A percentile compares a stretch with the other conserved stretches of the same genome.
Conservation (phyloP, 2,888 invertebrate species). For the Sesamia inferens region DNA sequence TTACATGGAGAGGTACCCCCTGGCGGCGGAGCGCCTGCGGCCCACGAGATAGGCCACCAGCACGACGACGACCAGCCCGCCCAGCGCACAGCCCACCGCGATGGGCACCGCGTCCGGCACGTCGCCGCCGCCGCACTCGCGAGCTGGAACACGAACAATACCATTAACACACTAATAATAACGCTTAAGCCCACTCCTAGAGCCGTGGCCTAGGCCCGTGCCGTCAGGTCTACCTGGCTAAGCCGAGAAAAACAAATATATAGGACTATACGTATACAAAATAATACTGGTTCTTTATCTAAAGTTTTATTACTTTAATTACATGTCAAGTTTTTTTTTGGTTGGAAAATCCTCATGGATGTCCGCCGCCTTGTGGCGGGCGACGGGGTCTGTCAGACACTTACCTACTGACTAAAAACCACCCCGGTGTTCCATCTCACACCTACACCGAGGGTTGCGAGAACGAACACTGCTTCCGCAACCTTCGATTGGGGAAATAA, state of each 20-base stretch:
- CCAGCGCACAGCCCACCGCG: conserved; percentile 98
- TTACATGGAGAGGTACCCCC: conserved; percentile 97
- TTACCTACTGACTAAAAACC: too few species aligned
- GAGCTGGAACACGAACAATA: conserved; percentile 83
- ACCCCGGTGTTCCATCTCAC: too few species aligned
- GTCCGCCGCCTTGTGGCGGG: too few species aligned
- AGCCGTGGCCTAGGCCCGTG: not conserved
- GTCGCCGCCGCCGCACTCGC: conserved; percentile 93
- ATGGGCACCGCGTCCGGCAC: conserved; percentile 98
- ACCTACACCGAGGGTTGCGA: too few species aligned
- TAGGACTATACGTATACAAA: not conserved
- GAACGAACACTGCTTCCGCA: too few species aligned
- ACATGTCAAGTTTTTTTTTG: too few species aligned
- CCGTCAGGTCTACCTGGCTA: not conserved
- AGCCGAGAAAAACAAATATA: not conserved
- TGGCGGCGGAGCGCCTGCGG: conserved; percentile 94
- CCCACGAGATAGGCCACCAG: conserved; percentile 98
- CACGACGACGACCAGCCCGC: conserved; percentile 96
- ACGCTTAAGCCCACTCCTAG: not conserved
- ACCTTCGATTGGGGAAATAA: too few species aligned
- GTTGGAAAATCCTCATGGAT: too few species aligned
- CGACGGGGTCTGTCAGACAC: too few species aligned
- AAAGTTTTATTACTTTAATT: not conserved
- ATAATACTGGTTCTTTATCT: not conserved
- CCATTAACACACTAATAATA: not conserved